Evolutionary conservation across 2,797 vertebrate species (phyloP).

Genomic region (Eulemur coronatus): DNA sequence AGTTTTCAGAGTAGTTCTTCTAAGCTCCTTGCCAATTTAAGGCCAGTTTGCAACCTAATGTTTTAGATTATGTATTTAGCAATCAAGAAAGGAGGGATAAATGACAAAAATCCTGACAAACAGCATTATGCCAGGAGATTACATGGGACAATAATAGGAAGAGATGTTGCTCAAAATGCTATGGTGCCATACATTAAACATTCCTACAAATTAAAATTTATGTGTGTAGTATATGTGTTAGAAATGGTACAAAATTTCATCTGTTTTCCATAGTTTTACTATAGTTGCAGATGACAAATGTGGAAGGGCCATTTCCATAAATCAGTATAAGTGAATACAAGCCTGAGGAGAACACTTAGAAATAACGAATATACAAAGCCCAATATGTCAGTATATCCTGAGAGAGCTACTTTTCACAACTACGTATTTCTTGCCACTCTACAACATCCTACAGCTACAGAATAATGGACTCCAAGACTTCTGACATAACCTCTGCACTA

Average conservation of each 20-base stretch:
- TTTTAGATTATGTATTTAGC: slow-evolving; percentile 78
- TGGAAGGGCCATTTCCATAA: slow-evolving; percentile 81
- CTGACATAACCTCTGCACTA: not conserved
- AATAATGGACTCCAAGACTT: not conserved
- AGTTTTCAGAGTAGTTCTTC: slow-evolving; percentile 79
- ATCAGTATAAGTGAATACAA: slow-evolving; percentile 80
- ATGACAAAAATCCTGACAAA: slow-evolving; percentile 22
- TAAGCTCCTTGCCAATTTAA: slow-evolving; percentile 77
- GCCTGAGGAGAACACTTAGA: slow-evolving; percentile 80
- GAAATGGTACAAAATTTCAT: slow-evolving; percentile 88
- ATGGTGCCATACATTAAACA: slow-evolving; percentile 54
- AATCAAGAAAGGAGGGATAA: slow-evolving; percentile 56
- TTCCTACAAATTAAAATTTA: slow-evolving; percentile 88
- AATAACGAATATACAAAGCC: not conserved
- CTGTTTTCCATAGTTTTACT: slow-evolving; percentile 76
- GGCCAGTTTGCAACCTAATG: slow-evolving; percentile 74
- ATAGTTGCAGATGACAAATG: slow-evolving; percentile 80
- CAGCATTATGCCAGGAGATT: slow-evolving; percentile 64
- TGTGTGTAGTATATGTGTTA: slow-evolving; percentile 86
- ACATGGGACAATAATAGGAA: slow-evolving; percentile 66
- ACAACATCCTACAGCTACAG: not conserved
- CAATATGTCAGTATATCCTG: not conserved
- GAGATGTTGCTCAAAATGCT: slow-evolving; percentile 55
- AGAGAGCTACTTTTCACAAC: not conserved
- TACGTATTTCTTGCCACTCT: not conserved